These are phyloP conservation scores for Enteromius unitaeniatus DNA, from an alignment of 2,797 vertebrate genomes.

Conservation along the genomic window DNA sequence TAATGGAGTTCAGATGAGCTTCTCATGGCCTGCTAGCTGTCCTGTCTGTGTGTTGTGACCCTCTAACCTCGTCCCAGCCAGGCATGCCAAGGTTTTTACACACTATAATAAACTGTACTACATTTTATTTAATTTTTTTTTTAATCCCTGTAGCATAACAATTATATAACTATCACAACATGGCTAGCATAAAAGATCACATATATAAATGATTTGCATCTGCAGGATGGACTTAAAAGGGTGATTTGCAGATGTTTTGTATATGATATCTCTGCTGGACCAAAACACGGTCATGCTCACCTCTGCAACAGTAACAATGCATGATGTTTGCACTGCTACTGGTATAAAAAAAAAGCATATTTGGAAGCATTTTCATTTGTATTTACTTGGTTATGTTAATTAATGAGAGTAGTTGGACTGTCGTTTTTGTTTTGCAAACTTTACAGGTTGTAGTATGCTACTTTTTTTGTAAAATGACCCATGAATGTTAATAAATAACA, in stretches of 20 bases:
- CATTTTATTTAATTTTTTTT: slow-evolving; percentile 36
- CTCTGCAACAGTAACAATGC: not conserved
- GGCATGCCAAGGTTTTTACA: slow-evolving; percentile 43
- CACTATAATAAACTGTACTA: slow-evolving; percentile 6
- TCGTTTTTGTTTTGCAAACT: not conserved
- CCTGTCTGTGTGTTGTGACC: not conserved
- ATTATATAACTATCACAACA: not conserved
- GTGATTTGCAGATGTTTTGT: not conserved
- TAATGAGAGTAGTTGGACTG: not conserved
- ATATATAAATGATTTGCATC: not conserved
- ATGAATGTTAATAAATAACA: slow-evolving; percentile 41
- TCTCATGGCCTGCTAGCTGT: slow-evolving; percentile 17
- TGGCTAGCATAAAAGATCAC: not conserved
- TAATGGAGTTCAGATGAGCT: not conserved
- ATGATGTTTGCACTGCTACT: not conserved
- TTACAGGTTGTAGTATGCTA: not conserved
- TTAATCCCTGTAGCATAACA: slow-evolving; percentile 19
- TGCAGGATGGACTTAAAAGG: not conserved
- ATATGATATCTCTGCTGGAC: not conserved
- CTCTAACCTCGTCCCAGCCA: slow-evolving; percentile 11
- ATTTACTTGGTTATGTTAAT: slow-evolving; percentile 1
- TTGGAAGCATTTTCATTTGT: slow-evolving; percentile 1
- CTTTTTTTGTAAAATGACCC: slow-evolving; percentile 28
- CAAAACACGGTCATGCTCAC: not conserved
- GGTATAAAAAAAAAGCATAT: not conserved